phyloP scores from a whole-genome alignment of 2,797 vertebrate genomes.

The Paratrypauchen microcephalus region DNA sequence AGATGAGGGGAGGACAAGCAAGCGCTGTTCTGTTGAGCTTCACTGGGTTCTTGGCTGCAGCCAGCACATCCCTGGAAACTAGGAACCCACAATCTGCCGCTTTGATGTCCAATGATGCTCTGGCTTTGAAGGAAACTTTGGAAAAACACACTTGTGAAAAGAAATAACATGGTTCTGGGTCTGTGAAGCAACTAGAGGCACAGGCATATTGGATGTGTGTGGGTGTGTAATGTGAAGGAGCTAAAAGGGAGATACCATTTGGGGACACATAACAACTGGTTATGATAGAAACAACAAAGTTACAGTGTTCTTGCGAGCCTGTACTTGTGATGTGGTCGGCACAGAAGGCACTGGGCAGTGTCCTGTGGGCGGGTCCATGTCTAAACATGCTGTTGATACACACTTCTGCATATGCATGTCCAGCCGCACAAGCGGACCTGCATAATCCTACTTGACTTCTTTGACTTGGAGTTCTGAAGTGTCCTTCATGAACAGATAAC shows the following conservation, averaged over 20 bases:
- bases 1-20: constrained; percentile 69
- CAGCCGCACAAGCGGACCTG: constrained; percentile 10
- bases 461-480: constrained; percentile 37
- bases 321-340: constrained; percentile 48
- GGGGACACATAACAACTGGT: constrained; percentile 63
- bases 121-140: constrained; percentile 70
- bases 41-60: constrained; percentile 71
- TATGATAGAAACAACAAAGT: constrained; percentile 64
- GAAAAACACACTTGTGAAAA: constrained; percentile 64
- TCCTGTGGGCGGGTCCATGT: constrained; percentile 38
- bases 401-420: constrained; percentile 43
- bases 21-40: constrained; percentile 72
- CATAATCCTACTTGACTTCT: constrained; percentile 23
- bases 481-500: constrained; percentile 48
- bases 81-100: constrained; percentile 74
- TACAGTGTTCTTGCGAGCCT: constrained; percentile 60
- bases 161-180: constrained; percentile 58
- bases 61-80: constrained; percentile 67
- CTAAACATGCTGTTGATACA: constrained; percentile 41
- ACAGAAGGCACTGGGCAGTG: constrained; percentile 42
- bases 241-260: constrained; percentile 60
- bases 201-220: constrained; percentile 62
- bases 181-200: constrained; percentile 68
- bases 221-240: constrained; percentile 47
- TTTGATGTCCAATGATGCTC: constrained; percentile 73